Evolutionary conservation across 2,888 invertebrate genomes (phyloP).

Genomic region (Euspilapteryx auroguttella): DNA sequence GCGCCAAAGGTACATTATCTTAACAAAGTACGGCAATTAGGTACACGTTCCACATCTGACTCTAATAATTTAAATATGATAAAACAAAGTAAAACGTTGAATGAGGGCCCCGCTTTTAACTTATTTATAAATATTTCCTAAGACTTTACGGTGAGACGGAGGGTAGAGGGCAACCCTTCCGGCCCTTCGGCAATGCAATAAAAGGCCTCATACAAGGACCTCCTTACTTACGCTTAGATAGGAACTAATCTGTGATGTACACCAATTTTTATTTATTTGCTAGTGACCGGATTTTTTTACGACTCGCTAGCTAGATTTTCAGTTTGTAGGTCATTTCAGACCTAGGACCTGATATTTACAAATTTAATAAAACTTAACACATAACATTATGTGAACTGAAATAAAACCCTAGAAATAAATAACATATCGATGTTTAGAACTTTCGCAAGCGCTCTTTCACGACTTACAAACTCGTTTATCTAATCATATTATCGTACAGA

Average conservation of each 20-base stretch:
- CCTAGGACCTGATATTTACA: too few relatives aligned
- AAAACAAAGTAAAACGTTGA: conserved; percentile 53
- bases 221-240: conserved; percentile 48
- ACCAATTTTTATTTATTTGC: too few relatives aligned
- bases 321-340: too few relatives aligned
- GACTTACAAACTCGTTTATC: too few relatives aligned
- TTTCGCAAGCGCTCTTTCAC: too few relatives aligned
- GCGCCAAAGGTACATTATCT: conserved; percentile 61
- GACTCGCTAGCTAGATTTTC: too few relatives aligned
- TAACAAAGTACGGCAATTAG: conserved; percentile 62
- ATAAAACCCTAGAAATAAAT: too few relatives aligned
- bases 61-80: conserved; percentile 62
- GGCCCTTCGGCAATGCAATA: conserved; percentile 48
- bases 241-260: conserved; percentile 58
- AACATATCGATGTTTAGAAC: too few relatives aligned
- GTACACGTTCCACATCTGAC: conserved; percentile 62
- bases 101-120: conserved; percentile 46
- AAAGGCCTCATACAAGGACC: conserved; percentile 59
- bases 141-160: conserved; percentile 17
- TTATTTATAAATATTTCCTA: conserved; percentile 57
- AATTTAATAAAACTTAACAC: too few relatives aligned
- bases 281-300: too few relatives aligned
- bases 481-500: too few relatives aligned
- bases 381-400: too few relatives aligned
- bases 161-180: conserved; percentile 34